These are phyloP conservation scores for Blastomussa wellsi DNA, from an alignment of 92 coral and sea anemone genomes.

Conservation along the genomic window DNA sequence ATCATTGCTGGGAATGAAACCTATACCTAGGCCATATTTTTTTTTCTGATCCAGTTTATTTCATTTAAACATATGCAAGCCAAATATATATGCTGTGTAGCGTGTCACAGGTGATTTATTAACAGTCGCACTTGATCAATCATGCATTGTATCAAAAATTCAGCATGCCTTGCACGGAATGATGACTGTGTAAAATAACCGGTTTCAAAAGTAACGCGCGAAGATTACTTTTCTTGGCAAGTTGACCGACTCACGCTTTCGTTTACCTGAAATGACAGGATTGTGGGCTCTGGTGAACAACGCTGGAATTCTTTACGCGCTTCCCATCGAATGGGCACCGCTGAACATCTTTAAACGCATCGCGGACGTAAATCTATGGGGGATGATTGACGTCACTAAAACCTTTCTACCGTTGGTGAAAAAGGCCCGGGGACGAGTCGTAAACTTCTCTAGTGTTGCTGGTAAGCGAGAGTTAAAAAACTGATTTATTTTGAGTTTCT, in stretches of 20 bases:
- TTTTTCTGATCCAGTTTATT: not conserved
- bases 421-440: conserved; percentile 46
- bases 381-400: conserved; percentile 64
- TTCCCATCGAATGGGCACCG: conserved; percentile 59
- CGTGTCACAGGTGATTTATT: not conserved
- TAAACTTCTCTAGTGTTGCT: conserved; percentile 45
- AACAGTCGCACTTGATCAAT: not conserved
- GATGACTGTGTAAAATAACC: not conserved
- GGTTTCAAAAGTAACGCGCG: not conserved
- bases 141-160: not conserved
- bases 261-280: not conserved
- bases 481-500: not conserved
- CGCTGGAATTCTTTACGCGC: conserved; percentile 30
- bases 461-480: conserved; percentile 22
- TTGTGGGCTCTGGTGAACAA: conserved; percentile 61
- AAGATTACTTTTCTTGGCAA: not conserved
- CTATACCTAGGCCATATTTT: too few species aligned
- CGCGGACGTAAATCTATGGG: conserved; percentile 64
- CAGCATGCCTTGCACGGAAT: too few species aligned
- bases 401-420: conserved; percentile 57
- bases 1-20: too few species aligned
- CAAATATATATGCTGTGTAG: too few species aligned
- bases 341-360: conserved; percentile 34
- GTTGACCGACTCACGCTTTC: not conserved
- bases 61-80: not conserved